Evolutionary conservation across 1,140 invertebrate genomes (phyloP), one percentile per base, ranked within the genome.

Genomic region (Samia ricini): DNA sequence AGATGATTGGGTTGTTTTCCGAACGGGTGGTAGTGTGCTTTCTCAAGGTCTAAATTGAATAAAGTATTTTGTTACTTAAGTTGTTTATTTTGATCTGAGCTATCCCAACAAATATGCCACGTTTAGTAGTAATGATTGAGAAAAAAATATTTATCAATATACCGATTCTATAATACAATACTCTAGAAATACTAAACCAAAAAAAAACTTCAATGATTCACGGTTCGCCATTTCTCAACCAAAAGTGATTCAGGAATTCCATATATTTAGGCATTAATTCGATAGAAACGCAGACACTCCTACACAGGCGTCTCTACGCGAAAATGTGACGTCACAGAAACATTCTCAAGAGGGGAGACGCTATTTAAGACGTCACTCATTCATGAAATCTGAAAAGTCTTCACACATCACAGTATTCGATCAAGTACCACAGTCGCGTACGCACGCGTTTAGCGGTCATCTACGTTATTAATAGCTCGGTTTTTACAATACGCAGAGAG

Each of bases 281-380:
- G 66, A 72, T 68, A 66, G 75, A 78, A 80, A 83, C 80, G 80
- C 80, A 83, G 79, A 83, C 82, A 74, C 69, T 78, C 73, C 66
- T 65, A 78, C 73, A 69, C 67, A 15, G 59, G 59, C 67, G 50
- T 36, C 61, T 49, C n/a, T 72, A 72, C 73, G 71, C 56, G 56
- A 24, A 33, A 15, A 15, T 42, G 62, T 74, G 69, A 75, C 81
- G 83, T 86, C 82, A 83, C 71, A 29, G 21, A 36, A 55, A 57
- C 24, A 57, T 42, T 18, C 24, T 60, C 52, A 33, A 65, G 64
- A 64, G 70, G 64, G 75, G 65, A 62, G 66, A 52, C 12, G 68
- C 71, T 85, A 86, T 85, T 83, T 83, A 79, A 83, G 80, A 84
- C 87, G 87, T 89, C 87, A 89, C 72, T 68, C 87, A 89, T 89